phyloP scores from a whole-genome alignment of 2,797 vertebrate genomes.

The Melanotaenia parkinsoni region DNA sequence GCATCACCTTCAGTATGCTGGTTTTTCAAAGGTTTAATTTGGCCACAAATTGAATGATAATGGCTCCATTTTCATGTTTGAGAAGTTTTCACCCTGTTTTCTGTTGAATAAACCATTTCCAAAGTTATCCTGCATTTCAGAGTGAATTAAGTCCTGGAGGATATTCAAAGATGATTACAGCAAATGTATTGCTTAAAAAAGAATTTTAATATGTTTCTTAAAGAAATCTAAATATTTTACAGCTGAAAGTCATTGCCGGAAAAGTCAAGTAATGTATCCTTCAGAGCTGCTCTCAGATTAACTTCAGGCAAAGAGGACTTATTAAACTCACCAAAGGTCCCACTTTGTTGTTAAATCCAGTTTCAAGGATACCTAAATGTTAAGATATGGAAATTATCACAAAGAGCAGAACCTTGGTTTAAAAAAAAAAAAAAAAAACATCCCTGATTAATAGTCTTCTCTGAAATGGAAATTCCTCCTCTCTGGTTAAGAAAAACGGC shows the following conservation, averaged over 20 bases:
- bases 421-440: conserved; percentile 12
- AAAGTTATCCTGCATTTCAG: conserved; percentile 11
- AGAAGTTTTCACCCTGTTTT: background rate
- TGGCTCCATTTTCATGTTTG: background rate
- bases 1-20: too few relatives aligned
- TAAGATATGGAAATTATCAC: conserved; percentile 57
- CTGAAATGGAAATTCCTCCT: conserved; percentile 47
- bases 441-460: conserved; percentile 47
- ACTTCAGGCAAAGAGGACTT: background rate
- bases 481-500: conserved; percentile 36
- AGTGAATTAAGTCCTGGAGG: conserved; percentile 20
- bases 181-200: background rate
- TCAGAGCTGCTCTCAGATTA: conserved; percentile 5
- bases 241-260: too few relatives aligned
- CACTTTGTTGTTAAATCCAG: conserved; percentile 24
- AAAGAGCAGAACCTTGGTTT: conserved; percentile 41
- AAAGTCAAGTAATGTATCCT: background rate
- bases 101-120: conserved; percentile 6
- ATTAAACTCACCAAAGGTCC: conserved; percentile 5
- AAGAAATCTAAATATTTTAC: background rate
- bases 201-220: background rate
- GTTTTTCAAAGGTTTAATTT: too few relatives aligned
- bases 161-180: background rate
- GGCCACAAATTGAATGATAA: too few relatives aligned
- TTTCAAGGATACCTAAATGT: conserved; percentile 59